Conservation (phyloP, 2,888 invertebrate species). For the Apotomis turbidana region DNA sequence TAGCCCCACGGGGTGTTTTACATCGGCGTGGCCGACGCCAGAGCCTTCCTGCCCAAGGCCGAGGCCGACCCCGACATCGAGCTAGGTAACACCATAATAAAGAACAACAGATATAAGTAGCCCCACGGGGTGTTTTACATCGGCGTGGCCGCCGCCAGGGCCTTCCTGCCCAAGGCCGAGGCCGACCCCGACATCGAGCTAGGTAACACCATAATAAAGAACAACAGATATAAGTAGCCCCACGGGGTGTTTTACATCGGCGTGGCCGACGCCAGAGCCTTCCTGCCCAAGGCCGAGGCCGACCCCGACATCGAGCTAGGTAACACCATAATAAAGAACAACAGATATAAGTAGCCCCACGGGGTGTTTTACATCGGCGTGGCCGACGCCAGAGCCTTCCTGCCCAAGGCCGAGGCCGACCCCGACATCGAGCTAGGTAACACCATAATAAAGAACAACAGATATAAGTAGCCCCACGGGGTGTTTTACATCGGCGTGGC, state of each 20-base stretch:
- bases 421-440: constrained; percentile 77
- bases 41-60: constrained; percentile 87
- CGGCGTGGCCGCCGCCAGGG: constrained; percentile 88
- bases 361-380: constrained; percentile 92
- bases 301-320: constrained; percentile 77
- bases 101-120: neutral
- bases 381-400: constrained; percentile 88
- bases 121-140: too few relatives aligned
- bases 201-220: constrained; percentile 62
- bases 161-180: constrained; percentile 87
- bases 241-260: too few relatives aligned
- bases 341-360: too few relatives aligned
- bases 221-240: too few relatives aligned
- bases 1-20: too few relatives aligned
- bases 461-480: too few relatives aligned
- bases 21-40: constrained; percentile 88
- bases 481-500: constrained; percentile 90
- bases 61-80: constrained; percentile 76
- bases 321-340: constrained; percentile 53
- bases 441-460: constrained; percentile 43
- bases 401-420: constrained; percentile 84
- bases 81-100: constrained; percentile 69
- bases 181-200: constrained; percentile 75
- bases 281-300: constrained; percentile 85
- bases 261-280: constrained; percentile 88